Evolutionary conservation across 2,888 invertebrate species (phyloP).

Genomic region (Lobophora halterata): DNA sequence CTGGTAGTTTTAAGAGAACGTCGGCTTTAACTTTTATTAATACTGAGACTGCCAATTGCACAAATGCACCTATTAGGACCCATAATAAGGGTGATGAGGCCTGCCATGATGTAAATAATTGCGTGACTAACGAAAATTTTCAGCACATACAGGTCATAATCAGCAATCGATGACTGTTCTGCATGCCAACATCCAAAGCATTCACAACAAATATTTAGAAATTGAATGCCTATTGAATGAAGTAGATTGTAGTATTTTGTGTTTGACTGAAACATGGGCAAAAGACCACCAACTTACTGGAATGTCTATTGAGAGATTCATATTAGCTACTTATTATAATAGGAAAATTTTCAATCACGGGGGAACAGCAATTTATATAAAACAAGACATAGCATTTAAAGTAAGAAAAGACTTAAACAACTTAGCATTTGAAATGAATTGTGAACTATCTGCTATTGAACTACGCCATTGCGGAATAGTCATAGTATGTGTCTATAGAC

Average conservation of each 20-base stretch:
- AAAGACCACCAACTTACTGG: background rate
- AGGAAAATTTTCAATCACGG: constrained; percentile 1
- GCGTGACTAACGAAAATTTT: too few species aligned
- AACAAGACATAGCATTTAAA: constrained; percentile 1
- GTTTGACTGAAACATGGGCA: background rate
- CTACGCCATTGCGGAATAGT: background rate
- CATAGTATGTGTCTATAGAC: constrained; percentile 1
- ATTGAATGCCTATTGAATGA: constrained; percentile 2
- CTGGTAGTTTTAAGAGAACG: too few species aligned
- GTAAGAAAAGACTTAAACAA: background rate
- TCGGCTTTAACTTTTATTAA: too few species aligned
- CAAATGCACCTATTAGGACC: too few species aligned
- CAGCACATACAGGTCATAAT: too few species aligned
- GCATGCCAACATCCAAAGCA: constrained; percentile 4
- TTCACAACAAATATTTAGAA: constrained; percentile 1
- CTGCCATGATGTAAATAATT: too few species aligned
- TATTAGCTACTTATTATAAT: background rate
- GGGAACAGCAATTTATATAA: constrained; percentile 3
- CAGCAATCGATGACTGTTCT: too few species aligned
- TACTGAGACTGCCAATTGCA: too few species aligned
- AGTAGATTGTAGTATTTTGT: background rate
- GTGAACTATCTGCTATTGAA: constrained; percentile 4
- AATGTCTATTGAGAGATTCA: background rate
- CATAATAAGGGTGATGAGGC: too few species aligned
- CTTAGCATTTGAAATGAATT: constrained; percentile 2